Evolutionary conservation across 2,797 vertebrate genomes (phyloP).

Genomic region (Eremophila alpestris): DNA sequence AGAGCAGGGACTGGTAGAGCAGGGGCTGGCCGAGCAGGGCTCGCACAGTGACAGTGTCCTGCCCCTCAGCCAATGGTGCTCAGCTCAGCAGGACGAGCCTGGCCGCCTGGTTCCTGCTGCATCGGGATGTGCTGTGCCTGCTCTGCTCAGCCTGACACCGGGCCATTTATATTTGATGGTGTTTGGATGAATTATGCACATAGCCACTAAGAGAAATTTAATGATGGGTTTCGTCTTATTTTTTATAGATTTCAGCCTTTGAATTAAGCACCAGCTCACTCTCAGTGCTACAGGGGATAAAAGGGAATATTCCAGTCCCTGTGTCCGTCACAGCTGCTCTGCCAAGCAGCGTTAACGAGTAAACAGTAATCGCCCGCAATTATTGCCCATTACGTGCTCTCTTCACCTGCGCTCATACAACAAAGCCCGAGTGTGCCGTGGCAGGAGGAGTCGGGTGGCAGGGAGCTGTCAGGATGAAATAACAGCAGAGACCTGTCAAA

Average conservation of each 20-base stretch:
- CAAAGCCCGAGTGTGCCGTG: not conserved
- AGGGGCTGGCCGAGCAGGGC: too few relatives aligned
- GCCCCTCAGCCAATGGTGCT: not conserved
- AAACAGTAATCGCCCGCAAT: slow-evolving; percentile 37
- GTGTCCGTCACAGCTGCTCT: not conserved
- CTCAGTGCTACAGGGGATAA: slow-evolving; percentile 59
- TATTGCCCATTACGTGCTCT: slow-evolving; percentile 33
- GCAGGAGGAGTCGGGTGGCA: slow-evolving; percentile 2
- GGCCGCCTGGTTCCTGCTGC: not conserved
- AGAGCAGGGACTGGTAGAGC: too few relatives aligned
- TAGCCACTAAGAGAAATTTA: slow-evolving; percentile 86
- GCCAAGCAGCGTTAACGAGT: slow-evolving; percentile 46
- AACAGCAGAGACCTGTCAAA: slow-evolving; percentile 38
- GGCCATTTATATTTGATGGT: slow-evolving; percentile 90
- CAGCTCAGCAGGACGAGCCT: not conserved
- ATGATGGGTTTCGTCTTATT: slow-evolving; percentile 81
- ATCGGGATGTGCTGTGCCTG: not conserved
- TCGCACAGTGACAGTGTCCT: too few relatives aligned
- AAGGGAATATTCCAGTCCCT: slow-evolving; percentile 30
- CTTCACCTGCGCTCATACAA: slow-evolving; percentile 37
- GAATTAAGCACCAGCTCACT: slow-evolving; percentile 68
- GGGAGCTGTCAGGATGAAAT: slow-evolving; percentile 43
- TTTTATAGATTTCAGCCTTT: slow-evolving; percentile 75
- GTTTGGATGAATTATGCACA: slow-evolving; percentile 91
- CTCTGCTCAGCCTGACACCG: slow-evolving; percentile 48